Percentiles rank a stretch among this genome's conserved stretches.
Evolutionary conservation across 2,113 vertebrate species (phyloP).

Genomic region (Cyanocitta stelleri): DNA sequence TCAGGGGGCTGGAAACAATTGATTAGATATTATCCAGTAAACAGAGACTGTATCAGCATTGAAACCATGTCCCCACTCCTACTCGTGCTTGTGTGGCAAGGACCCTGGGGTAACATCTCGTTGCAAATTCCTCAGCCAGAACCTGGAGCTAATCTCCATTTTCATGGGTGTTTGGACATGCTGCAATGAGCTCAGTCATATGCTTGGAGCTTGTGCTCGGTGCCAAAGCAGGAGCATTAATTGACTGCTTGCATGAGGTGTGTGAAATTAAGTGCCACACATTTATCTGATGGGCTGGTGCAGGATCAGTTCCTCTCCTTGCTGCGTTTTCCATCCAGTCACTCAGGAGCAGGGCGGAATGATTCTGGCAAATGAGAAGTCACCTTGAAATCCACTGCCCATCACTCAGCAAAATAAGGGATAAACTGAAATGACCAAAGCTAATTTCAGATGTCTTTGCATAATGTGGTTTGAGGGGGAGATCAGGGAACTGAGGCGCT

Average conservation of each 20-base stretch:
- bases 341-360: neutral
- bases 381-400: slow-evolving; percentile 38
- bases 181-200: neutral
- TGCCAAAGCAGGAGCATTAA: slow-evolving; percentile 1
- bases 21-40: slow-evolving; percentile 35
- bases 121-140: neutral
- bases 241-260: slow-evolving; percentile 18
- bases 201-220: neutral
- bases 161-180: neutral
- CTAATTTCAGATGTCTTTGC: slow-evolving; percentile 17
- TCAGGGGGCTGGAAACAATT: slow-evolving; percentile 37
- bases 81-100: neutral
- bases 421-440: slow-evolving; percentile 28
- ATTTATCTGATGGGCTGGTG: neutral
- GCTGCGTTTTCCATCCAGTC: neutral
- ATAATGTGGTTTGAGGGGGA: neutral
- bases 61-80: neutral
- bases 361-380: neutral
- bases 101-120: neutral
- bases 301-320: neutral
- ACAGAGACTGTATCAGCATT: neutral
- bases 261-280: slow-evolving; percentile 23
- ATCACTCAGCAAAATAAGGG: neutral
- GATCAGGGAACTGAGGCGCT: neutral
- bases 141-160: slow-evolving; percentile 17